A percentile compares a stretch with the other conserved stretches of the same genome.
phyloP scores from a whole-genome alignment of 2,797 vertebrate species.

The Sebastiscus tertius region DNA sequence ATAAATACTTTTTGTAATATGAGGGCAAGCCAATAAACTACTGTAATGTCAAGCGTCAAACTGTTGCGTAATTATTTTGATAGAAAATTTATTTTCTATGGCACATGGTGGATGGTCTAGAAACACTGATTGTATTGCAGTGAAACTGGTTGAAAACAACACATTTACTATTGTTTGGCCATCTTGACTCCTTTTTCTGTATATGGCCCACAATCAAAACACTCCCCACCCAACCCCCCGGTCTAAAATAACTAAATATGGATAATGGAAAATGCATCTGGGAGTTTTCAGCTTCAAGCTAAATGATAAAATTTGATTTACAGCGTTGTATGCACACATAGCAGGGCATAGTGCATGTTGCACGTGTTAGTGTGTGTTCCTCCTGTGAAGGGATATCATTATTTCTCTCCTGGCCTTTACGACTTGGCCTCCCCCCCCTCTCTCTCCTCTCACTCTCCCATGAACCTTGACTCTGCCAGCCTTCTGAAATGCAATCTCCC shows the following conservation, averaged over 20 bases:
- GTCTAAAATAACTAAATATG: constrained; percentile 12
- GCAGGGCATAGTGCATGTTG: neutral
- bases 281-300: neutral
- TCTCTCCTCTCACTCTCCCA: constrained; percentile 33
- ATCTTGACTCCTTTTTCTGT: too few species aligned
- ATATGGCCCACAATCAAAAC: too few species aligned
- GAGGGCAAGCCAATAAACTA: too few species aligned
- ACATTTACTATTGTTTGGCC: too few species aligned
- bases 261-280: constrained; percentile 1
- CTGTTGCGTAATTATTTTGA: too few species aligned
- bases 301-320: constrained; percentile 8
- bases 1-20: too few species aligned
- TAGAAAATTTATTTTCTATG: too few species aligned
- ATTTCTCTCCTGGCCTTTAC: constrained; percentile 51
- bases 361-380: constrained; percentile 20
- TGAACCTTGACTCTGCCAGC: constrained; percentile 69
- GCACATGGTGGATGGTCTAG: too few species aligned
- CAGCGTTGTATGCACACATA: neutral
- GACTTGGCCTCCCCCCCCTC: constrained; percentile 8
- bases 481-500: constrained; percentile 77
- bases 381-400: constrained; percentile 35
- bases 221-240: too few species aligned
- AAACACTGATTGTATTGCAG: too few species aligned
- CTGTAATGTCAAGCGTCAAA: too few species aligned
- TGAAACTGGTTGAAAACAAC: too few species aligned